Conservation (phyloP, 2,888 invertebrate genomes). For the Drosophila atroscutellata region DNA sequence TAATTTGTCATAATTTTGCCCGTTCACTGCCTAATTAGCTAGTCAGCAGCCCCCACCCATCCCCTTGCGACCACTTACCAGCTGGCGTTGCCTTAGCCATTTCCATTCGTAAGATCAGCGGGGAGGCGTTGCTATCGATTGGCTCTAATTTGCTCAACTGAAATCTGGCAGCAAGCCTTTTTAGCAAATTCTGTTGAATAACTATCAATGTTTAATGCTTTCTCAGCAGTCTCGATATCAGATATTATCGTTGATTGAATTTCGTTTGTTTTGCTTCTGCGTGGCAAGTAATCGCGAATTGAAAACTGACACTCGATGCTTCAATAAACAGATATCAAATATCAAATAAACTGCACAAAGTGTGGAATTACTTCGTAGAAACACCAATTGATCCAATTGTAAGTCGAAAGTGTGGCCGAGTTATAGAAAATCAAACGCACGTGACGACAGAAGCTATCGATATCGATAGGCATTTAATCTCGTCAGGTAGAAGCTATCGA, state of each 20-base stretch:
- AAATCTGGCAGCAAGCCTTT: constrained; percentile 13
- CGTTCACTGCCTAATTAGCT: constrained; percentile 69
- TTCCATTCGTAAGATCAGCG: constrained; percentile 15
- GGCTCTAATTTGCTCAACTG: constrained; percentile 3
- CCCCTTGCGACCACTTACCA: constrained; percentile 14
- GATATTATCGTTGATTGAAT: neutral
- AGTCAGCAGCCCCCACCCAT: constrained; percentile 38
- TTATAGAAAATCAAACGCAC: too few relatives aligned
- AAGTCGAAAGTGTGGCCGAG: neutral
- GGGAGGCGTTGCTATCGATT: constrained; percentile 4
- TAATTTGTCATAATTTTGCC: constrained; percentile 76
- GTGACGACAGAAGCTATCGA: rapidly evolving
- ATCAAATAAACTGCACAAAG: neutral
- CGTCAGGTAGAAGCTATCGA: too few relatives aligned
- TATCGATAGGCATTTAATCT: too few relatives aligned
- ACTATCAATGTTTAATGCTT: neutral
- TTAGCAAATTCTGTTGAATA: neutral
- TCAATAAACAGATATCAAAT: neutral
- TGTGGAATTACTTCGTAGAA: neutral
- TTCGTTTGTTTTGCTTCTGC: neutral
- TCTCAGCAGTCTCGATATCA: neutral
- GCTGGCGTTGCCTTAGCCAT: constrained; percentile 15
- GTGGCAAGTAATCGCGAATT: neutral
- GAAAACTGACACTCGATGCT: neutral
- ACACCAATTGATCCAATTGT: neutral